Percentiles rank a stretch among this genome's conserved stretches.
Evolutionary conservation across 2,888 invertebrate genomes (phyloP).

Genomic region (Eupithecia vulgata): DNA sequence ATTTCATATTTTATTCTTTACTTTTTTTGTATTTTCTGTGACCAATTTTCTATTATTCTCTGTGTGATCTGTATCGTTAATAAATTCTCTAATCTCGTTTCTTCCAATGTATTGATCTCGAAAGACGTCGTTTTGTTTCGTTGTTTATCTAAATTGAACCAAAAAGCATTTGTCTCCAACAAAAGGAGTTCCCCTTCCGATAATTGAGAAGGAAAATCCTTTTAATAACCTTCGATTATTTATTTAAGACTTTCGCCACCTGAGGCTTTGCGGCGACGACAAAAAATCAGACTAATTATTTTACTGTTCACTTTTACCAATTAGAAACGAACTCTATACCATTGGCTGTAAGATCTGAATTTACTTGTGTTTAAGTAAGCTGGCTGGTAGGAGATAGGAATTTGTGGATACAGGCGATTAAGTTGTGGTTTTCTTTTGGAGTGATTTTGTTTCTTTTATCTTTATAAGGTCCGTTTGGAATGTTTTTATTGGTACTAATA

Average conservation of each 20-base stretch:
- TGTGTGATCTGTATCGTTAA: not conserved
- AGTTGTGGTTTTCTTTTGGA: constrained; percentile 50
- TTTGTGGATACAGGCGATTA: constrained; percentile 45
- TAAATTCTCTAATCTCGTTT: constrained; percentile 13
- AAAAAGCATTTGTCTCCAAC: constrained; percentile 54
- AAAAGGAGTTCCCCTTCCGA: constrained; percentile 56
- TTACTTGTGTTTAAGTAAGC: constrained; percentile 34
- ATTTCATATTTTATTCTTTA: not conserved
- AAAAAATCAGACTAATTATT: constrained; percentile 67
- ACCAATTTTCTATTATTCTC: not conserved
- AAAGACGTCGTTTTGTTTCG: constrained; percentile 28
- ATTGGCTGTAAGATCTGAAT: constrained; percentile 37
- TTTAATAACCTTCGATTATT: constrained; percentile 77
- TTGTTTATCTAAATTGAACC: constrained; percentile 38
- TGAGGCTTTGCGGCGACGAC: constrained; percentile 64
- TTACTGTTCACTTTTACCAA: constrained; percentile 41
- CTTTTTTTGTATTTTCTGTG: not conserved
- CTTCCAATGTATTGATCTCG: constrained; percentile 20
- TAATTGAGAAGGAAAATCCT: constrained; percentile 68
- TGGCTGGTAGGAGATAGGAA: constrained; percentile 48
- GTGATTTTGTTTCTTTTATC: constrained; percentile 30
- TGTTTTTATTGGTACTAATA: constrained; percentile 26
- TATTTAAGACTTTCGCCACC: constrained; percentile 77
- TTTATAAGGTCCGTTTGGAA: constrained; percentile 25
- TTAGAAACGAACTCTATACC: constrained; percentile 43